phyloP scores from a whole-genome alignment of 2,888 invertebrate species.

The Acleris holmiana region DNA sequence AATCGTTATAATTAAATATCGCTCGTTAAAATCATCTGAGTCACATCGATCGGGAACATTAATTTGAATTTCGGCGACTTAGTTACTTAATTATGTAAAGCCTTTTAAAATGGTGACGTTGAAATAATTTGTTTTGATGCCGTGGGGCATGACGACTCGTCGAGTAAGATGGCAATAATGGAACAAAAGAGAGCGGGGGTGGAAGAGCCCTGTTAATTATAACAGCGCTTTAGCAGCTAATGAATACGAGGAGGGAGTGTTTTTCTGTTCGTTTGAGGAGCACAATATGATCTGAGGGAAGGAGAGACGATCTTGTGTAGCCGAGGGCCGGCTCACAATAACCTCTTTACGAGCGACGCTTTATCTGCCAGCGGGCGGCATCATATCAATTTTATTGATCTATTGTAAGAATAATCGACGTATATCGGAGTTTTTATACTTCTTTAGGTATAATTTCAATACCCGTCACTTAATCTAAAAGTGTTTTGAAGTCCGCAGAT shows the following conservation, averaged over 20 bases:
- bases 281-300: constrained; percentile 17
- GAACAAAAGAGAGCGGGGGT: background rate
- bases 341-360: constrained; percentile 63
- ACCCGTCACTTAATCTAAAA: no score
- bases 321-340: constrained; percentile 40
- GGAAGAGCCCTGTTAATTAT: constrained; percentile 15
- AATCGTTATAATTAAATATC: constrained; percentile 31
- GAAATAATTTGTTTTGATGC: constrained; percentile 5
- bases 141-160: constrained; percentile 1
- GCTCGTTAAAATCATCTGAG: constrained; percentile 17
- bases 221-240: constrained; percentile 7
- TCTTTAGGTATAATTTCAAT: background rate
- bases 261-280: constrained; percentile 23
- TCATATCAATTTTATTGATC: constrained; percentile 53
- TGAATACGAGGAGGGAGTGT: constrained; percentile 7
- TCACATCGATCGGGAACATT: constrained; percentile 20
- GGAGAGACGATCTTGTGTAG: constrained; percentile 8
- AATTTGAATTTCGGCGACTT: constrained; percentile 22
- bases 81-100: constrained; percentile 6
- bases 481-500: background rate
- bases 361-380: constrained; percentile 71
- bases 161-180: constrained; percentile 1
- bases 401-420: constrained; percentile 50
- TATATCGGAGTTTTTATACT: constrained; percentile 36
- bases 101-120: constrained; percentile 8